phyloP scores from a whole-genome alignment of 2,113 vertebrate species.

The Lophochroa leadbeateri region DNA sequence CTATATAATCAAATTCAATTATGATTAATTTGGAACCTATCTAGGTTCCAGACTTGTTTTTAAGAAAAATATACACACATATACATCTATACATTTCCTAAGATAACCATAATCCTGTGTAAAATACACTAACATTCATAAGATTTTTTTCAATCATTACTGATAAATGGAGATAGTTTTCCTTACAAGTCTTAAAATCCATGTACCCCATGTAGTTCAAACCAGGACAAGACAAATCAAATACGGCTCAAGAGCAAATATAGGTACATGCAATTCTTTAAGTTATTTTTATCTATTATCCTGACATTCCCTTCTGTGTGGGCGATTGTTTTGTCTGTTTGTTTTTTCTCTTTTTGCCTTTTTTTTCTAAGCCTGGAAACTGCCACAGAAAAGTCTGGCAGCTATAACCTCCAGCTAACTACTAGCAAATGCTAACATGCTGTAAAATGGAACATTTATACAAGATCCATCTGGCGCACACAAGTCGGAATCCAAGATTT shows the following conservation, averaged over 20 bases:
- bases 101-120: neutral
- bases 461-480: slow-evolving; percentile 70
- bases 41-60: neutral
- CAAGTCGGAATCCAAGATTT: slow-evolving; percentile 67
- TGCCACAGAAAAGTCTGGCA: slow-evolving; percentile 74
- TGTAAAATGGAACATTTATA: slow-evolving; percentile 75
- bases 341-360: neutral
- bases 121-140: neutral
- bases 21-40: neutral
- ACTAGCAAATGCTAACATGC: slow-evolving; percentile 77
- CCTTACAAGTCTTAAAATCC: neutral
- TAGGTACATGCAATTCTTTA: slow-evolving; percentile 35
- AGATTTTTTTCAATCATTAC: neutral
- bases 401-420: slow-evolving; percentile 73
- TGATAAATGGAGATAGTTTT: neutral
- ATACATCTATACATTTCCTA: neutral
- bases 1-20: neutral
- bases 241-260: neutral
- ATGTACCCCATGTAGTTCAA: neutral
- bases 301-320: neutral
- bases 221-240: neutral
- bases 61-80: neutral
- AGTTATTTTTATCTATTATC: slow-evolving; percentile 11
- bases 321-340: neutral
- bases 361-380: slow-evolving; percentile 48